Percentiles rank a stretch among this genome's conserved stretches.
Conservation (phyloP, 2,888 invertebrate genomes). For the Aethes cnicana region DNA sequence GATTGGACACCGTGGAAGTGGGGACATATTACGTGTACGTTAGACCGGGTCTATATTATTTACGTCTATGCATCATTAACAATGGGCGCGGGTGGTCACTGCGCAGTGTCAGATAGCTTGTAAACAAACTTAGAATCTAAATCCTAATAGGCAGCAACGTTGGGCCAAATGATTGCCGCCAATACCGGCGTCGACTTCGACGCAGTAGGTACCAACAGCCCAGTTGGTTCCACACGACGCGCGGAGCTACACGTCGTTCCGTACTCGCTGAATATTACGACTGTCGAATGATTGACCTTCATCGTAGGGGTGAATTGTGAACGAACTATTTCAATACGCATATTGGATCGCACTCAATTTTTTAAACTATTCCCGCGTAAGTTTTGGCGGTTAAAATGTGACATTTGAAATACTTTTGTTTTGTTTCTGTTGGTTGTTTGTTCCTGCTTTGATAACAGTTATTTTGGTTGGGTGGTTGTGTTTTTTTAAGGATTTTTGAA, state of each 20-base stretch:
- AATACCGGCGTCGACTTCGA: conserved; percentile 12
- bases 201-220: conserved; percentile 2
- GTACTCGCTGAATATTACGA: too few species aligned
- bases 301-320: conserved; percentile 13
- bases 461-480: not conserved
- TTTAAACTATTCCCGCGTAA: not conserved
- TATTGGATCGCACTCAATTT: conserved; percentile 8
- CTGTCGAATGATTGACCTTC: conserved; percentile 12
- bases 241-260: conserved; percentile 8
- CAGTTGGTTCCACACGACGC: conserved; percentile 21
- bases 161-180: conserved; percentile 22
- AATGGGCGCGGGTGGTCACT: too few species aligned
- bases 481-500: not conserved
- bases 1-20: too few species aligned
- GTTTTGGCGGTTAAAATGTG: conserved; percentile 18
- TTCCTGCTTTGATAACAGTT: not conserved
- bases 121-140: conserved; percentile 5
- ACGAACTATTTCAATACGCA: conserved; percentile 1
- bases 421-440: not conserved
- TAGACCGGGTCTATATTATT: too few species aligned
- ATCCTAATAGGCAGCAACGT: conserved; percentile 17
- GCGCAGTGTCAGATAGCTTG: not conserved
- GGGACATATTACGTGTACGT: too few species aligned
- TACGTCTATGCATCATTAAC: too few species aligned
- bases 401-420: conserved; percentile 1